Conservation (phyloP, 2,113 vertebrate genomes). For the Thunnus thynnus region DNA sequence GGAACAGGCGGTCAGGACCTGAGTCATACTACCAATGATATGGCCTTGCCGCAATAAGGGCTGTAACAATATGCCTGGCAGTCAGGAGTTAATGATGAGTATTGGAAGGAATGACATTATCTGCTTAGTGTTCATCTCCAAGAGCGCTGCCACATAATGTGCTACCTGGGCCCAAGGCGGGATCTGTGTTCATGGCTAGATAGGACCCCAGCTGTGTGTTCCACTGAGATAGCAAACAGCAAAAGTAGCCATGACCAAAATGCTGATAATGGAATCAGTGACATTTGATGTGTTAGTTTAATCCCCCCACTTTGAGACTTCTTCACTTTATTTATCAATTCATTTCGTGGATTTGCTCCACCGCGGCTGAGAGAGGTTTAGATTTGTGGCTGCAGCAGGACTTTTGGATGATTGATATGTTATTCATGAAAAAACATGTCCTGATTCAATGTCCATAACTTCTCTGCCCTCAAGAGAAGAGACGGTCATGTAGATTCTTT, state of each 20-base stretch:
- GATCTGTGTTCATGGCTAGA: constrained; percentile 88
- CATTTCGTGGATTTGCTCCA: constrained; percentile 63
- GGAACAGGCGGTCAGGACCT: constrained; percentile 68
- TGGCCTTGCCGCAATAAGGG: constrained; percentile 56
- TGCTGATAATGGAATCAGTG: constrained; percentile 71
- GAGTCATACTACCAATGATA: constrained; percentile 55
- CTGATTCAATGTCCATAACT: constrained; percentile 38
- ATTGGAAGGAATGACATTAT: constrained; percentile 88
- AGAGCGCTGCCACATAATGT: constrained; percentile 77
- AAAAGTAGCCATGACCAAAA: constrained; percentile 77
- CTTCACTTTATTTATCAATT: constrained; percentile 68
- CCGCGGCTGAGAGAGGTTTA: constrained; percentile 38
- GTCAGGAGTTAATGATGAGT: constrained; percentile 81
- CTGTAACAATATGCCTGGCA: constrained; percentile 67
- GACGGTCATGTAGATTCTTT: not conserved
- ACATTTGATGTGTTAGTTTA: constrained; percentile 77
- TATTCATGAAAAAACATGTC: constrained; percentile 46
- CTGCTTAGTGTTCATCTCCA: constrained; percentile 86
- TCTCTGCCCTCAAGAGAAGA: constrained; percentile 9
- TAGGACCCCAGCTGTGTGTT: constrained; percentile 90
- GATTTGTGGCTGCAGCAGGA: constrained; percentile 46
- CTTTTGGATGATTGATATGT: constrained; percentile 46
- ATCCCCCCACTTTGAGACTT: constrained; percentile 60
- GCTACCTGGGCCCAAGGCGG: constrained; percentile 89
- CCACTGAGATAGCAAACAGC: constrained; percentile 88